A percentile compares a stretch with the other conserved stretches of the same genome.
Evolutionary conservation across 2,797 vertebrate species (phyloP).

Genomic region (Tapera naevia): DNA sequence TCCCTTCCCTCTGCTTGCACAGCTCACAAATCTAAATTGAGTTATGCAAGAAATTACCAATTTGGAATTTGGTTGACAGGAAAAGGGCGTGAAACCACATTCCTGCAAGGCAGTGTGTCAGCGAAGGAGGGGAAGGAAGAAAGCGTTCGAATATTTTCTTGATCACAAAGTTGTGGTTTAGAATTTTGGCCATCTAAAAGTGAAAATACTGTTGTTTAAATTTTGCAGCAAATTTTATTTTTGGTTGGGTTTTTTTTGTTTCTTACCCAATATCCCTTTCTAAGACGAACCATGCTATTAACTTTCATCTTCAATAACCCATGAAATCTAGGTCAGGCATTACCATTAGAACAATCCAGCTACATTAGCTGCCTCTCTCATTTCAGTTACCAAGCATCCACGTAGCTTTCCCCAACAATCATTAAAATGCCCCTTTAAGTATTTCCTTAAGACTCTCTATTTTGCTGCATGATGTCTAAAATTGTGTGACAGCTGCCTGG

Average conservation of each 20-base stretch:
- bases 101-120: neutral
- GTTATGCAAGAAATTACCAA: neutral
- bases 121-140: neutral
- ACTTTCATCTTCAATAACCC: constrained; percentile 31
- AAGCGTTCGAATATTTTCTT: neutral
- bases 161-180: neutral
- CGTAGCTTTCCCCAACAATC: constrained; percentile 2
- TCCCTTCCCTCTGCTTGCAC: neutral
- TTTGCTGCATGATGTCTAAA: neutral
- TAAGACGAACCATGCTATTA: neutral
- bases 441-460: neutral
- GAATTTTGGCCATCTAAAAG: neutral
- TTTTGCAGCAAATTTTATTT: neutral
- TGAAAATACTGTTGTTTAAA: neutral
- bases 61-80: neutral
- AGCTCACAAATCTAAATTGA: neutral
- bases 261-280: neutral
- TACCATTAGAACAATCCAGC: constrained; percentile 42
- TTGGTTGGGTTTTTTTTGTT: neutral
- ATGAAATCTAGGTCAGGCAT: constrained; percentile 49
- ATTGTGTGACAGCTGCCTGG: neutral
- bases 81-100: neutral
- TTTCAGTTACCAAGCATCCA: neutral
- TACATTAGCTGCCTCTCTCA: constrained; percentile 11
- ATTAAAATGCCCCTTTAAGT: constrained; percentile 27